Base-by-base conservation (phyloP, 2,797 vertebrate species). In the Xenops minutus region DNA sequence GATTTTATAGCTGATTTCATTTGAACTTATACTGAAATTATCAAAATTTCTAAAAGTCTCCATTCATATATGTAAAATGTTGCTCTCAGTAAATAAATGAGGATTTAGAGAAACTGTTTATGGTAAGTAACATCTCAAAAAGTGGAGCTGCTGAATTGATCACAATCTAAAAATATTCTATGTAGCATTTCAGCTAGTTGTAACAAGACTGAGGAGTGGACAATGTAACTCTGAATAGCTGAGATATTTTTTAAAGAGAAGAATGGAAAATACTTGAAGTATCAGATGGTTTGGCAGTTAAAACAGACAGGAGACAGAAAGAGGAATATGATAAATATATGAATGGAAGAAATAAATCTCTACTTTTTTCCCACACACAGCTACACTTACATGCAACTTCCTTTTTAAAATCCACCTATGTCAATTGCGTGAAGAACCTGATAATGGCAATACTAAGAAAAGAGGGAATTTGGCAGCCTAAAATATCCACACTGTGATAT, bases 251-350 rank as follows among this genome's bases (percentile, higher is more conserved):
- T 55, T 32, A 10, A 72, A n/a, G 10, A 34, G 27, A 85, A 69
- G 79, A 90, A 91, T 81, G 92, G 93, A 97, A 97, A 97, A 91
- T 85, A 32, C 58, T 73, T 91, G 74, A 88, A 89, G 75, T 95
- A 94, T 93, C 92, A 91, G 93, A 94, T 87, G 87, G 32, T 88
- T 96, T 96, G 92, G 94, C 93, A 91, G 76, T 88, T 91, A 94
- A 95, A 96, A 92, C 63, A 95, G 91, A 92, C 76, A 87, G 79
- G 87, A 95, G 79, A 93, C 86, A 93, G 91, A 83, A 95, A 92
- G 80, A 87, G 24, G 46, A 59, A 92, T 84, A 63, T 81, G 83
- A 87, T 94, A 95, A 94, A 97, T 94, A 80, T 17, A 93, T 1
- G 12, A 81, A 29, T 20, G 58, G 62, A 95, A 88, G 91, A 96